Percentiles rank a stretch among this genome's conserved stretches.
These are phyloP conservation scores for Muscina levida DNA, from an alignment of 2,888 invertebrate species.

Conservation along the genomic window DNA sequence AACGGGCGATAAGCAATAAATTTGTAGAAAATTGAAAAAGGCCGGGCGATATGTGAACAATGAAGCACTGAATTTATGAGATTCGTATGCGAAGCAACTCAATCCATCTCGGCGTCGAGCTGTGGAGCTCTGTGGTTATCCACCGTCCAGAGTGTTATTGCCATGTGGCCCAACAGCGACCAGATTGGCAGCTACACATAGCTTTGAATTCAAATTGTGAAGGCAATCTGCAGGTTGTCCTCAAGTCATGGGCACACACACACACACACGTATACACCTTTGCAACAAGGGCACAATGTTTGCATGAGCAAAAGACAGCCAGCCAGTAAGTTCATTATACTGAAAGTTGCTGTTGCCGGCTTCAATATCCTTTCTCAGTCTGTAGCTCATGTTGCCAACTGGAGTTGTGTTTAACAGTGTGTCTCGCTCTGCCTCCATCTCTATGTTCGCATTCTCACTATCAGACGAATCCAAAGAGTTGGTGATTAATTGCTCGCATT, in stretches of 20 bases:
- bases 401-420: constrained; percentile 12
- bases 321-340: constrained; percentile 34
- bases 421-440: not conserved
- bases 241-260: not conserved
- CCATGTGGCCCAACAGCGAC: not conserved
- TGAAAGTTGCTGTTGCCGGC: not conserved
- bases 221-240: too few relatives aligned
- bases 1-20: not conserved
- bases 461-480: constrained; percentile 11
- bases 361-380: constrained; percentile 14
- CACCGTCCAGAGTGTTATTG: too few relatives aligned
- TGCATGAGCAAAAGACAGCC: too few relatives aligned
- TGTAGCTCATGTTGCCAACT: constrained; percentile 33
- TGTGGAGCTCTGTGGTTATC: too few relatives aligned
- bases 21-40: not conserved
- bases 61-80: too few relatives aligned
- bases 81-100: too few relatives aligned
- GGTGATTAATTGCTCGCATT: constrained; percentile 55
- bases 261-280: not conserved
- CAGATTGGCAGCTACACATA: too few relatives aligned
- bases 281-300: too few relatives aligned
- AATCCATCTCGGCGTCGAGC: too few relatives aligned
- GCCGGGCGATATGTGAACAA: not conserved
- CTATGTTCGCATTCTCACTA: not conserved
- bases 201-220: too few relatives aligned